Base-by-base conservation (phyloP, 23 tunicate genomes). In the Trididemnum nubilum region DNA sequence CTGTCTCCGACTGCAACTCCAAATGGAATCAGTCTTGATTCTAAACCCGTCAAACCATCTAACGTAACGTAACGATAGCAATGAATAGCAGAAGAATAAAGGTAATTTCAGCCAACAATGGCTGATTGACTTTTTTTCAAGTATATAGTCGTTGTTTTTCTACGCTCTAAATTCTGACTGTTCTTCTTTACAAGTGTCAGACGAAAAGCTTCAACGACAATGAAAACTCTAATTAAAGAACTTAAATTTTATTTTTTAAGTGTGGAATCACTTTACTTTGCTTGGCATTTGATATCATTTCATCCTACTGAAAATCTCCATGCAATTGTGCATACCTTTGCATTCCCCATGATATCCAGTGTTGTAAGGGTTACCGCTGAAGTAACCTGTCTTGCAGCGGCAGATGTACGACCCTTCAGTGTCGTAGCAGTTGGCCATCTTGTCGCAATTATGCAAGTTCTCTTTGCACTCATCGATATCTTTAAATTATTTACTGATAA, bases 331-430 rank as follows among this genome's bases (percentile, higher is more conserved):
- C 73, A 3, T 31, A 87, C 94, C 94, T 83, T 59, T 71, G 60
- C 94, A 89, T 0, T 89, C 75, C 31, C 94, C 94, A 9, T 24
- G 22, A 35, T 23, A 57, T 36, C 86, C 94, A 31, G 87, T 89
- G 12, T 38, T 37, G 51, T 82, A 67, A 26, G 18, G 33, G 21
- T 75, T 25, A 1, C 58, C 36, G 39, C 94, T 89, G 78, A 67
- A 51, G 65, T 25, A 89, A 34, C 88, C 88, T 2, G 0, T 34
- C 30, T 52, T 77, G 64, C 94, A 89, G 34, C 38, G 35, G 40
- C 94, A 89, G 4, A 33, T 36, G 73, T 78, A 89, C 36, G 79
- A 49, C 1, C 88, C 88, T 51, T 50, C 76, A 29, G 27, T 69
- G 84, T 89, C 83, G 23, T 51, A 36, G 65, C 94, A 89, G n/a